phyloP scores from a whole-genome alignment of 2,888 invertebrate genomes.

The Suillia variegata region DNA sequence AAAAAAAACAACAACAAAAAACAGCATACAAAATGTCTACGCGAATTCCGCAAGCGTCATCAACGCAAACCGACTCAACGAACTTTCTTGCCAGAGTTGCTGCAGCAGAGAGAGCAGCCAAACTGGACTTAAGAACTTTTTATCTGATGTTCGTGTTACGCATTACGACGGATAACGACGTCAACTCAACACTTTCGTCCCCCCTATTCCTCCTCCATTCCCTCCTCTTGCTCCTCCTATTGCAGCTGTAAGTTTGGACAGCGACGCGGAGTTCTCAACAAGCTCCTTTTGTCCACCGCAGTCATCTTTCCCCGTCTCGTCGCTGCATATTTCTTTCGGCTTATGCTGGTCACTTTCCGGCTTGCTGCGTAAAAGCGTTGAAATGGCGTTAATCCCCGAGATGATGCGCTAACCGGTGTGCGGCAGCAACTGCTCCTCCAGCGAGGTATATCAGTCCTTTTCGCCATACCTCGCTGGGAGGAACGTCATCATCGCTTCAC shows the following conservation, averaged over 20 bases:
- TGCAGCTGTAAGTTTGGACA: background rate
- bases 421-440: too few species aligned
- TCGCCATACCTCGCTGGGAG: background rate
- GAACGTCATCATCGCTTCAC: background rate
- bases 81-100: background rate
- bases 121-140: constrained; percentile 11
- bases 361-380: background rate
- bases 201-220: background rate
- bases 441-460: too few species aligned
- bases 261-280: background rate
- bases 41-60: background rate
- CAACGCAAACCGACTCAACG: too few species aligned
- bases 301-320: too few species aligned
- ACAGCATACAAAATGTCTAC: constrained; percentile 2
- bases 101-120: constrained; percentile 11
- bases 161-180: constrained; percentile 8
- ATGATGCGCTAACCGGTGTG: constrained; percentile 3
- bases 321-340: background rate
- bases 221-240: background rate
- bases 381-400: constrained; percentile 19
- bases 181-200: background rate
- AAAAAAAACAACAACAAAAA: too few species aligned
- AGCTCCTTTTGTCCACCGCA: too few species aligned
- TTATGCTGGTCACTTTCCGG: constrained; percentile 4
- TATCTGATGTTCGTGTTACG: constrained; percentile 5